Percentiles rank a stretch among this genome's conserved stretches.
phyloP scores from a whole-genome alignment of 2,888 invertebrate genomes.

The Oligia fasciuncula region DNA sequence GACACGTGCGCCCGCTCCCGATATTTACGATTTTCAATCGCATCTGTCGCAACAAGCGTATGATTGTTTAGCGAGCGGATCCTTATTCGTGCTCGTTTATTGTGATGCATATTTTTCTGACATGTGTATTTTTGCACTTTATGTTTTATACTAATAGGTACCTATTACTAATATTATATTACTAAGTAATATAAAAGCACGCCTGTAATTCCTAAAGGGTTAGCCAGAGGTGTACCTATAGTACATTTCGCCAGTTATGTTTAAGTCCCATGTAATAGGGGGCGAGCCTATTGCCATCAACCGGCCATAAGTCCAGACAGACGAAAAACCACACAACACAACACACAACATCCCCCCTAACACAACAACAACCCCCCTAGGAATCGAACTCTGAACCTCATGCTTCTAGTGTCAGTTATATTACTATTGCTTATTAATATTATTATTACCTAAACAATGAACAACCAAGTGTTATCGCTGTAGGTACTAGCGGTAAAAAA shows the following conservation, averaged over 20 bases:
- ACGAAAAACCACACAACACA: not conserved
- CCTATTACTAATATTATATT: not conserved
- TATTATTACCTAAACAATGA: not conserved
- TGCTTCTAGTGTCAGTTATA: not conserved
- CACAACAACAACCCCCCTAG: not conserved
- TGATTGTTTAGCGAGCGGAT: conserved; percentile 48
- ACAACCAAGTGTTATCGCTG: not conserved
- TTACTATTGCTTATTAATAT: not conserved
- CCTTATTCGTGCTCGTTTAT: conserved; percentile 12
- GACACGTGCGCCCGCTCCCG: conserved; percentile 80
- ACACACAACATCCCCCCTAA: no score
- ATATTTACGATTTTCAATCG: conserved; percentile 88
- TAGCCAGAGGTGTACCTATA: not conserved
- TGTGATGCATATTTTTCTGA: conserved; percentile 27
- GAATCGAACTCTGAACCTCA: not conserved
- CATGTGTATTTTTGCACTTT: conserved; percentile 1
- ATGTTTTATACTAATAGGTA: conserved; percentile 2
- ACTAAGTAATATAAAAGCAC: not conserved
- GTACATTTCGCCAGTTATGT: not conserved
- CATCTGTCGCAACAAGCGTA: conserved; percentile 75
- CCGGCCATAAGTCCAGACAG: not conserved
- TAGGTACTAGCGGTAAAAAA: not conserved
- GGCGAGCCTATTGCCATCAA: not conserved
- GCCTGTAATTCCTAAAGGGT: not conserved
- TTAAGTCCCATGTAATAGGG: not conserved